Base-by-base conservation (phyloP, 2,113 vertebrate genomes). In the Mirza zaza region DNA sequence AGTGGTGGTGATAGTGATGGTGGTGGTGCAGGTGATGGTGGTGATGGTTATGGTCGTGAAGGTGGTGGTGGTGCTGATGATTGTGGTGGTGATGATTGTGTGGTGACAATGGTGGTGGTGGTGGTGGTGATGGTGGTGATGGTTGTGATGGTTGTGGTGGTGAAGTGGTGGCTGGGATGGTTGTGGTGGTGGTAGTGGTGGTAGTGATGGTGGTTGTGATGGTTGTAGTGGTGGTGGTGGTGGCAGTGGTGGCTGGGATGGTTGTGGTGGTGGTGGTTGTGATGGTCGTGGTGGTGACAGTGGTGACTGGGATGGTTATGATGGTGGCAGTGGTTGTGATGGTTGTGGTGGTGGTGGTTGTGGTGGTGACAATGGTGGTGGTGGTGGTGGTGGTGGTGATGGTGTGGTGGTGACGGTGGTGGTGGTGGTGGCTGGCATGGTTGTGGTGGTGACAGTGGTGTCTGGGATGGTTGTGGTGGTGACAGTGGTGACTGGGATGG, bases 251-350 rank as follows among this genome's bases (percentile, higher is more conserved):
- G 5, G 6, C 45, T 45, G 8, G 45, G 14, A 11, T 39, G 23
- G 10, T 20, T 1, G 5, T 45, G 59, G 3, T 29, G 5, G 6
- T 67, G 15, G 0, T 4, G 55, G 36, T 50, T 10, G 2, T 7
- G 34, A 55, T 15, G 39, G 9, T 15, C 9, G 6, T 42, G 18
- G 1, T 14, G 2, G 12, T 23, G 17, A 15, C 52, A 14, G 5
- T 20, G n/a, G 29, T 21, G 7, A 15, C 23, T 18, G 6, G 48
- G n/a, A 7, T 39, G 7, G 3, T 42, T 21, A 4, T 17, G 17
- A 4, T 39, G 23, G 5, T 21, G 3, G 21, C 36, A 20, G 50
- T 50, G 50, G 48, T 14, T 34, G 27, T 48, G 6, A 6, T 48
- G 42, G 13, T 57, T 12, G 52, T 23, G 3, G 52, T 65, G 10